These are phyloP conservation scores for Pelodiscus sinensis DNA, from an alignment of 2,113 vertebrate species.

Conservation along the genomic window DNA sequence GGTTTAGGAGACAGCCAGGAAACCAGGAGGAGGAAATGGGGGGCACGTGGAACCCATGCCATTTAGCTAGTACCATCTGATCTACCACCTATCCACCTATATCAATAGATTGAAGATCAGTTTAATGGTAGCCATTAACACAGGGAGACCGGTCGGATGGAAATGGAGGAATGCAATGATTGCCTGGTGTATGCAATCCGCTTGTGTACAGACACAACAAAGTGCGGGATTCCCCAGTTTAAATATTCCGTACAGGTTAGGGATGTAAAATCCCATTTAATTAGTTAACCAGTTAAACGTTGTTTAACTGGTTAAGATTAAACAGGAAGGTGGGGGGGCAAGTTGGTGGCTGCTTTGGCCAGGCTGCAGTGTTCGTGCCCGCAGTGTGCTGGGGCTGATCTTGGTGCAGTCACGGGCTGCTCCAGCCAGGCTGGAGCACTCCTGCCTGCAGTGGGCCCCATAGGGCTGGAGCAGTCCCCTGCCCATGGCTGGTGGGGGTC, in stretches of 20 bases:
- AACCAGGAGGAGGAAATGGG: not conserved
- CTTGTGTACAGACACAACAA: not conserved
- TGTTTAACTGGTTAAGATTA: too few species aligned
- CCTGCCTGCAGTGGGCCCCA: too few species aligned
- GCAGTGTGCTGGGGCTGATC: too few species aligned
- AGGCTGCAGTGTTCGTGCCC: too few species aligned
- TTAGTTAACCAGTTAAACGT: too few species aligned
- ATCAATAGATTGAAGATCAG: not conserved
- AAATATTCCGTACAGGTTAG: accelerated
- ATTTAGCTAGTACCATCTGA: not conserved
- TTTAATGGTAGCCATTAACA: not conserved
- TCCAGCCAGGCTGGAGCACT: too few species aligned
- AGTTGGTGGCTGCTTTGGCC: too few species aligned
- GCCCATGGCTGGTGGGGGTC: too few species aligned
- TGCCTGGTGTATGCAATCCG: not conserved
- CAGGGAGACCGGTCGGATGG: not conserved
- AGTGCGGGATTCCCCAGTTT: not conserved
- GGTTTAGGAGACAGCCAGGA: not conserved
- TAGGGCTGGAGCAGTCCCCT: too few species aligned
- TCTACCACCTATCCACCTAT: not conserved
- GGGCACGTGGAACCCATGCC: not conserved
- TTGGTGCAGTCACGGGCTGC: too few species aligned
- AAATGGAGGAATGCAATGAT: not conserved
- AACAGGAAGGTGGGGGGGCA: too few species aligned
- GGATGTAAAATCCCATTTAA: too few species aligned